phyloP scores from a whole-genome alignment of 2,113 vertebrate genomes.

The Psilopsiagon aymara region DNA sequence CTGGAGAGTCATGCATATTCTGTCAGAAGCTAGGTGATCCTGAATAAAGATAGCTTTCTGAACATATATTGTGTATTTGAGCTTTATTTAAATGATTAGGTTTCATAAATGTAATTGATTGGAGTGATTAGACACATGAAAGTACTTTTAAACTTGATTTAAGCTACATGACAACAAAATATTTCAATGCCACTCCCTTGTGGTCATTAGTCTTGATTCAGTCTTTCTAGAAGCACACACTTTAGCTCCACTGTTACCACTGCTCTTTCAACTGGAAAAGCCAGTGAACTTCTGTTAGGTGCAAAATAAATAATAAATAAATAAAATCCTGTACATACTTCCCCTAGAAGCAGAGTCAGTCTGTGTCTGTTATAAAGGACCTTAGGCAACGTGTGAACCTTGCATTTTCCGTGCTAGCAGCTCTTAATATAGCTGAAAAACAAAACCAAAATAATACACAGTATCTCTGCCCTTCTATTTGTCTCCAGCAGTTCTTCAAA shows the following conservation, averaged over 20 bases:
- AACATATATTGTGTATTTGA: background rate
- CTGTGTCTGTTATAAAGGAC: background rate
- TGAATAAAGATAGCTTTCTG: background rate
- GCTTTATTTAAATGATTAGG: background rate
- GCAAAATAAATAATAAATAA: background rate
- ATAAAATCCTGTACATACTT: background rate
- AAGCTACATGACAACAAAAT: background rate
- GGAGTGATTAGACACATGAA: background rate
- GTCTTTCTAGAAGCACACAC: background rate
- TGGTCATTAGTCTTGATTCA: background rate
- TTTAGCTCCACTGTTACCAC: background rate
- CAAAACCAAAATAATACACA: background rate
- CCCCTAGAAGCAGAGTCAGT: background rate
- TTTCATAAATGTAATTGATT: background rate
- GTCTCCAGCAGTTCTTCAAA: background rate
- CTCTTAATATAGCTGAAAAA: background rate
- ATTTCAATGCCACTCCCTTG: background rate
- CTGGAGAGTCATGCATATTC: accelerated
- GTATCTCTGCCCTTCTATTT: background rate
- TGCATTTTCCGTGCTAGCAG: background rate
- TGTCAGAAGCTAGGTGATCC: background rate
- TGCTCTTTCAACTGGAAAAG: background rate
- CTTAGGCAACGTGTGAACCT: background rate
- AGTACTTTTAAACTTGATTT: background rate
- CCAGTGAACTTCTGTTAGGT: background rate